A percentile compares a stretch with the other conserved stretches of the same genome.
phyloP scores from a whole-genome alignment of 1,140 invertebrate genomes.

The Chelonus insularis region DNA sequence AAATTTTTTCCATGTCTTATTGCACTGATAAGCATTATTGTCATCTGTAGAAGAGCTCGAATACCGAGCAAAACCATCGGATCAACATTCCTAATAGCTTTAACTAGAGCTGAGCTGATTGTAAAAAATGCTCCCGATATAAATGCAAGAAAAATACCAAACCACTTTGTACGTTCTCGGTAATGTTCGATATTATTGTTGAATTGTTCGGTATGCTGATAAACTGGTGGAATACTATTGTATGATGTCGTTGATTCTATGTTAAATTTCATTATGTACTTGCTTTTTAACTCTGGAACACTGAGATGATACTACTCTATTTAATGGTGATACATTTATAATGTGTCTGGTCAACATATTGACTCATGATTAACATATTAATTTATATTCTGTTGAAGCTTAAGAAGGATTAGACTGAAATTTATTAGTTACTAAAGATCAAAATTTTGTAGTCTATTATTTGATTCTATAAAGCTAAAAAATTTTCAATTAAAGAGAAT shows the following conservation, averaged over 20 bases:
- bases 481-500: no score
- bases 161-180: slow-evolving; percentile 54
- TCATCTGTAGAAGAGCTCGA: slow-evolving; percentile 55
- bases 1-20: slow-evolving; percentile 46
- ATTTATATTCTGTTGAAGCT: slow-evolving; percentile 35
- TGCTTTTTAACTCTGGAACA: neutral
- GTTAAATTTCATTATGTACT: slow-evolving; percentile 48
- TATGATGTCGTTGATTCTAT: slow-evolving; percentile 49
- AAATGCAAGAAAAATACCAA: slow-evolving; percentile 58
- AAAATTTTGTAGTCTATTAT: no score
- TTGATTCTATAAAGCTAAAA: no score
- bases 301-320: slow-evolving; percentile 27
- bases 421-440: neutral
- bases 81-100: slow-evolving; percentile 56
- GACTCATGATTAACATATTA: slow-evolving; percentile 39
- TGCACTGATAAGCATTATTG: slow-evolving; percentile 50
- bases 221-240: slow-evolving; percentile 52
- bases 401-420: slow-evolving; percentile 36
- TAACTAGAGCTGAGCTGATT: slow-evolving; percentile 58
- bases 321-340: neutral
- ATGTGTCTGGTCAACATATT: neutral
- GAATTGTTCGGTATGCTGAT: slow-evolving; percentile 52
- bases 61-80: slow-evolving; percentile 60
- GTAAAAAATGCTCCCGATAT: slow-evolving; percentile 61
- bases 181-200: slow-evolving; percentile 50